These are phyloP conservation scores for Gymnogyps californianus DNA, from an alignment of 2,113 vertebrate genomes.

Conservation along the genomic window DNA sequence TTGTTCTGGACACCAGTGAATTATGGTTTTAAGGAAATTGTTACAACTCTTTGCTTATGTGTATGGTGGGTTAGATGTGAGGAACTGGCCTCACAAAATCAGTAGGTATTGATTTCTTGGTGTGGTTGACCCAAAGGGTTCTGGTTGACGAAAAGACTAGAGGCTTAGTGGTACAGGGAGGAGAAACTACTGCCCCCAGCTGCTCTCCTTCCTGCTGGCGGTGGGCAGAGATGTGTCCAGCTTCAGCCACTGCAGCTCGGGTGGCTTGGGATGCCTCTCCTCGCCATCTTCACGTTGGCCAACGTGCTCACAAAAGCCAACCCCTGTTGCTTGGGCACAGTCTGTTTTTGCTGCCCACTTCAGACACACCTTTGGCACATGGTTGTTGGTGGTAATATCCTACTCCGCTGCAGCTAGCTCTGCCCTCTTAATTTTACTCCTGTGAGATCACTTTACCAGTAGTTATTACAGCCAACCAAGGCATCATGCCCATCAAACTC, in stretches of 20 bases:
- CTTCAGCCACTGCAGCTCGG: neutral
- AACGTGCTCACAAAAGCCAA: neutral
- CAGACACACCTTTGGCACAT: neutral
- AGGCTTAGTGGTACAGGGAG: neutral
- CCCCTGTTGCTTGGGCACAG: neutral
- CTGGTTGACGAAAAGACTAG: neutral
- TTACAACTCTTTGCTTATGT: neutral
- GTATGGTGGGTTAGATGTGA: neutral
- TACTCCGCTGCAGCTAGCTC: neutral
- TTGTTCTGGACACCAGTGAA: neutral
- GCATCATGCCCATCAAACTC: neutral
- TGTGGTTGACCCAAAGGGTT: neutral
- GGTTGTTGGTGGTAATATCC: neutral
- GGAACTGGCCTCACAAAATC: neutral
- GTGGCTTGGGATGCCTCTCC: neutral
- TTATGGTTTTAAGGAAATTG: neutral
- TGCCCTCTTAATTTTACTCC: neutral
- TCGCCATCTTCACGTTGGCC: rapidly evolving
- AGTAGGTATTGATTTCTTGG: neutral
- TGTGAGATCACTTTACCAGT: neutral
- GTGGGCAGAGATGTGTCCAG: neutral
- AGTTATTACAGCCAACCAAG: neutral
- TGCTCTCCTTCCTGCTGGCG: neutral
- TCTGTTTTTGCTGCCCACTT: neutral
- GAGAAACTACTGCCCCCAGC: neutral